Evolutionary conservation across 2,113 vertebrate genomes (phyloP).

Genomic region (Xiphorhynchus elegans): DNA sequence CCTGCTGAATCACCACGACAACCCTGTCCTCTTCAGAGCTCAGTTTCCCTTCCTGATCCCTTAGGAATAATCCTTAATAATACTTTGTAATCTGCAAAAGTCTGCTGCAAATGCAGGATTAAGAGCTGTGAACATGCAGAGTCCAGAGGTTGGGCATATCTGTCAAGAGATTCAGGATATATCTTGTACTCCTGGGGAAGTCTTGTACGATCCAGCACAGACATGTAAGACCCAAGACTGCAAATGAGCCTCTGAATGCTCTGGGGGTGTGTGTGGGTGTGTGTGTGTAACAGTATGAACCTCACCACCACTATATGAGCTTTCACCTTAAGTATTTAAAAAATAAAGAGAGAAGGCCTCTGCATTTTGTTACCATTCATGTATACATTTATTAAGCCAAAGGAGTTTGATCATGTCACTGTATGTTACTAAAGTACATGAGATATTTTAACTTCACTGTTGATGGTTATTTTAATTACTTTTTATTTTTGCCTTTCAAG

Average conservation of each 20-base stretch:
- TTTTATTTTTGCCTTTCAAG: not conserved
- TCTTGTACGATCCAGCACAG: not conserved
- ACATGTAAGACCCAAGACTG: not conserved
- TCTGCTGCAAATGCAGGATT: not conserved
- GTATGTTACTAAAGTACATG: not conserved
- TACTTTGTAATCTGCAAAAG: not conserved
- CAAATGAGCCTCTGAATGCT: not conserved
- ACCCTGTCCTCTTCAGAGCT: not conserved
- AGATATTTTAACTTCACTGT: not conserved
- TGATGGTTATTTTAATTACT: not conserved
- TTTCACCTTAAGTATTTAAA: not conserved
- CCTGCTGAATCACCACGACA: not conserved
- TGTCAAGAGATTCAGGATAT: not conserved
- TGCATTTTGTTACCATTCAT: constrained; percentile 10
- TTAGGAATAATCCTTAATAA: constrained; percentile 33
- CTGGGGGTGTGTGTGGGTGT: no score
- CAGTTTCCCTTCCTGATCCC: not conserved
- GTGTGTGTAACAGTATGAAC: accelerated
- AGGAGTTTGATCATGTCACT: constrained; percentile 28
- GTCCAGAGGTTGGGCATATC: not conserved
- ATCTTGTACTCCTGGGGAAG: not conserved
- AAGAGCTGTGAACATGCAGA: not conserved
- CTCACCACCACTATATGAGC: not conserved
- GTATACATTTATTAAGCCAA: constrained; percentile 62
- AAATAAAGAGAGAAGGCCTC: not conserved